These are phyloP conservation scores for Tragelaphus imberbis DNA, from an alignment of 2,113 vertebrate species.

Conservation along the genomic window DNA sequence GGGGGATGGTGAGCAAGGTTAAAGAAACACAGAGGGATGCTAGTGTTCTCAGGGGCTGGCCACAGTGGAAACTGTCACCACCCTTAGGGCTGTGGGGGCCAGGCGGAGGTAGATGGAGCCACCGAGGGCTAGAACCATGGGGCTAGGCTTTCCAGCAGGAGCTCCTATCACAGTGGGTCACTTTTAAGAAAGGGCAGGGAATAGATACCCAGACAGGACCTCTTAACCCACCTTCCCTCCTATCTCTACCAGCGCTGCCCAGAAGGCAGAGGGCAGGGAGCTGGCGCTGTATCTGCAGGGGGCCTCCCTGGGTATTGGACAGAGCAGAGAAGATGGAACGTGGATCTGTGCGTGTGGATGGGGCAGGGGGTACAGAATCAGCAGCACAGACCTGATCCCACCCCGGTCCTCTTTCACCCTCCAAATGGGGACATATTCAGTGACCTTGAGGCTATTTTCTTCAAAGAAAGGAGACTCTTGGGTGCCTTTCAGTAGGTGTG, in stretches of 20 bases:
- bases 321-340: background rate
- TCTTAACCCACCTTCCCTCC: background rate
- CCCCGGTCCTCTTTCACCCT: background rate
- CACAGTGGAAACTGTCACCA: accelerated
- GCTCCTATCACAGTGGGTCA: background rate
- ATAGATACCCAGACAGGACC: background rate
- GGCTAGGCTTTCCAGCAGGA: background rate
- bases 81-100: background rate
- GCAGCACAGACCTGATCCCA: no score
- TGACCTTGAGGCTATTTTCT: slow-evolving; percentile 45
- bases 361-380: no score
- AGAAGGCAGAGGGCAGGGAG: background rate
- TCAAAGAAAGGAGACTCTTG: background rate
- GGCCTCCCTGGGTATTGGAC: accelerated
- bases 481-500: background rate
- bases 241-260: background rate
- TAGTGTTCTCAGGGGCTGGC: background rate
- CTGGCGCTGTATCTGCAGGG: background rate
- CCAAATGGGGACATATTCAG: background rate
- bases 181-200: background rate
- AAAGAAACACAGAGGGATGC: background rate
- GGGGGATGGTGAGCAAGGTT: background rate
- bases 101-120: background rate
- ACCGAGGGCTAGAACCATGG: background rate
- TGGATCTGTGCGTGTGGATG: background rate